Percentiles rank a stretch among this genome's conserved stretches.
phyloP scores from a whole-genome alignment of 2,113 vertebrate species.

The Mormyrus iriodes region DNA sequence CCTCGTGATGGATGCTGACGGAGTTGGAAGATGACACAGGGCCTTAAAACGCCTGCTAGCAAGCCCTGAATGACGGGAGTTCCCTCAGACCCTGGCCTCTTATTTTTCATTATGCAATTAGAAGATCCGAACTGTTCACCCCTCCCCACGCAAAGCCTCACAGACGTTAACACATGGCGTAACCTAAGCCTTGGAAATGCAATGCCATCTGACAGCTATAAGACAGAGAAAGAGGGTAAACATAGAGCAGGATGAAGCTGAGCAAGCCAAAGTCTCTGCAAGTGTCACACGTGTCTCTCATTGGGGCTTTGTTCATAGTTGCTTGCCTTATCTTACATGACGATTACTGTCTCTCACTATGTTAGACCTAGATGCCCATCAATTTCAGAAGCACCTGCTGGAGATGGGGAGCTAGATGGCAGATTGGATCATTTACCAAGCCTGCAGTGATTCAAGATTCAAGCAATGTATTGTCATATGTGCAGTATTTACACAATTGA shows the following conservation, averaged over 20 bases:
- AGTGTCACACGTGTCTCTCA: background rate
- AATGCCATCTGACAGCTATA: background rate
- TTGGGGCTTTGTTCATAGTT: background rate
- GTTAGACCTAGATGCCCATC: background rate
- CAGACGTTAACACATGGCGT: background rate
- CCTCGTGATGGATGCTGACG: background rate
- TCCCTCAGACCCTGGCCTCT: background rate
- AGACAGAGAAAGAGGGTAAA: background rate
- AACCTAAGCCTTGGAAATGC: background rate
- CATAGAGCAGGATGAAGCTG: background rate
- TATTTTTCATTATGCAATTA: slow-evolving; percentile 18
- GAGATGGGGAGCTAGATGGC: background rate
- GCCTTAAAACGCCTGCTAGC: background rate
- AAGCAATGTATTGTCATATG: background rate
- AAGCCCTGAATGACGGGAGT: background rate
- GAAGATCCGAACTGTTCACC: background rate
- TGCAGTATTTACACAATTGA: background rate
- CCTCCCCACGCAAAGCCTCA: background rate
- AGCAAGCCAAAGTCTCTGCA: background rate
- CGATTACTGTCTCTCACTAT: slow-evolving; percentile 10
- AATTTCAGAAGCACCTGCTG: background rate
- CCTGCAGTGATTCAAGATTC: background rate
- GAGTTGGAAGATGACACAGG: background rate
- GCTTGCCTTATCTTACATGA: background rate
- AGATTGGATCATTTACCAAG: background rate